Evolutionary conservation across 2,888 invertebrate genomes (phyloP).

Genomic region (Cenopis cana): DNA sequence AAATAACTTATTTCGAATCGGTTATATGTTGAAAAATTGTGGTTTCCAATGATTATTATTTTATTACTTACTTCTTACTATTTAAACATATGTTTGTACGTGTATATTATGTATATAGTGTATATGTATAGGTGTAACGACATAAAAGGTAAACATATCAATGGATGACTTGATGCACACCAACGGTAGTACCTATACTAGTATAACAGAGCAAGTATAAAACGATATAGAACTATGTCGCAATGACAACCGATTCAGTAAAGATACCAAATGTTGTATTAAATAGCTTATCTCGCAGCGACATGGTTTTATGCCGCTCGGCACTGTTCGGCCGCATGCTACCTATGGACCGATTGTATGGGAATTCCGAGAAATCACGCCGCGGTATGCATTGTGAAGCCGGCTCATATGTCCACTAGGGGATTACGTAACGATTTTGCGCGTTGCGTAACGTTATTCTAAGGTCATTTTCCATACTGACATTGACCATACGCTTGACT

Average conservation of each 20-base stretch:
- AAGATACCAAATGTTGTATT: not conserved
- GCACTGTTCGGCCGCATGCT: slow-evolving; percentile 10
- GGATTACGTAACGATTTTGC: too few relatives aligned
- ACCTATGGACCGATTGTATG: slow-evolving; percentile 9
- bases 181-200: not conserved
- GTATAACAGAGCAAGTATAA: not conserved
- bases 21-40: too few relatives aligned
- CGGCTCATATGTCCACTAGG: slow-evolving; percentile 11
- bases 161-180: not conserved
- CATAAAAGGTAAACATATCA: too few relatives aligned
- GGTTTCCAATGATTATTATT: too few relatives aligned
- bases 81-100: too few relatives aligned
- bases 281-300: slow-evolving; percentile 34
- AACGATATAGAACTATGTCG: not conserved
- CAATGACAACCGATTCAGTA: not conserved
- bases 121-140: too few relatives aligned
- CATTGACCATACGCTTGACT: too few relatives aligned
- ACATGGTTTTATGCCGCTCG: slow-evolving; percentile 5
- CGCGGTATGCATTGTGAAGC: slow-evolving; percentile 9
- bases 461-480: too few relatives aligned
- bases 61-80: too few relatives aligned
- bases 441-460: too few relatives aligned
- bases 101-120: too few relatives aligned
- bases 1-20: too few relatives aligned
- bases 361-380: slow-evolving; percentile 19